These are phyloP conservation scores for Malurus cyaneus DNA, from an alignment of 2,113 vertebrate genomes.

Conservation along the genomic window DNA sequence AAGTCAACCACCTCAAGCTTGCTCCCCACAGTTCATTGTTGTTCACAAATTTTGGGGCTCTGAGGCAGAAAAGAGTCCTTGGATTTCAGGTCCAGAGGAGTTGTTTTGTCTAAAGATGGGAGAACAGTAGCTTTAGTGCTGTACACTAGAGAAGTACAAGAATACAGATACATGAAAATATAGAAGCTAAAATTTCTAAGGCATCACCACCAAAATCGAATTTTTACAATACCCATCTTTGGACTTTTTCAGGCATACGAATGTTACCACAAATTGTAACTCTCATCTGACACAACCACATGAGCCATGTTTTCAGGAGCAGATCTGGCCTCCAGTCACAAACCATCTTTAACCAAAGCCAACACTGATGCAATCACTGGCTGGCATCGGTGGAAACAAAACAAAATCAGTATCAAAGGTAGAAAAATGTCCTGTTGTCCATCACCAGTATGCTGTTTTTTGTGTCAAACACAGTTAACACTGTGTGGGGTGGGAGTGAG, in stretches of 20 bases:
- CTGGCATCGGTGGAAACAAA: not conserved
- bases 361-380: accelerated
- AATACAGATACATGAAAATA: too few relatives aligned
- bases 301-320: not conserved
- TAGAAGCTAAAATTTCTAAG: too few relatives aligned
- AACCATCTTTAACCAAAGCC: not conserved
- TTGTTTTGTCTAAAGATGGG: too few relatives aligned
- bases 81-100: too few relatives aligned
- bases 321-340: not conserved
- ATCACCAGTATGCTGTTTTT: not conserved
- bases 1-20: too few relatives aligned
- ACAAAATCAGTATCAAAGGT: not conserved
- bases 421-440: not conserved
- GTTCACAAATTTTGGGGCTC: too few relatives aligned
- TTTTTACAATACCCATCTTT: not conserved
- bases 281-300: not conserved
- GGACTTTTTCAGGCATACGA: not conserved
- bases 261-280: not conserved
- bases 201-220: not conserved
- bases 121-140: too few relatives aligned
- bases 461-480: not conserved
- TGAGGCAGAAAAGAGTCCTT: too few relatives aligned
- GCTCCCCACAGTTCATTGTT: too few relatives aligned
- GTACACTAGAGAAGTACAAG: too few relatives aligned
- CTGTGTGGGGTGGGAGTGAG: accelerated